Conservation (phyloP, 2,113 vertebrate genomes). For the Isurus oxyrinchus region DNA sequence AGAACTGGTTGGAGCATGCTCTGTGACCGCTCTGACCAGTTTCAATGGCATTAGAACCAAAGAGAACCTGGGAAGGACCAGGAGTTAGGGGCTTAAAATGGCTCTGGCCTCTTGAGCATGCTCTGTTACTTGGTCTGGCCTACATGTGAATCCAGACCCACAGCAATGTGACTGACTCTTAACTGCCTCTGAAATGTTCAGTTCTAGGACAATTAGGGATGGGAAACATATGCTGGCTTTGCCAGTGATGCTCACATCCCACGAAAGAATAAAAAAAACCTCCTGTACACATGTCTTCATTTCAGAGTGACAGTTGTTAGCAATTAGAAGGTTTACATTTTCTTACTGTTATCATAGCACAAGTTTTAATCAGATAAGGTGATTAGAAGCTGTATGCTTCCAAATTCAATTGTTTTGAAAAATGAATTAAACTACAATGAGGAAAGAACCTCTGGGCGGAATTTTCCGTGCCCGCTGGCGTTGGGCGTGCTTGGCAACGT, state of each 20-base stretch:
- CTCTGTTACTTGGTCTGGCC: background rate
- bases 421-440: background rate
- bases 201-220: too few species aligned
- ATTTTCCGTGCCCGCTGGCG: too few species aligned
- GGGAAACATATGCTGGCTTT: too few species aligned
- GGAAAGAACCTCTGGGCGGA: background rate
- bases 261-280: background rate
- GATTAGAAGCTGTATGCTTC: background rate
- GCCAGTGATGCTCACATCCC: too few species aligned
- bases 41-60: background rate
- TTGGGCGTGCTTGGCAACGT: too few species aligned
- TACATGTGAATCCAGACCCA: too few species aligned
- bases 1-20: background rate
- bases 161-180: too few species aligned
- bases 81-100: background rate
- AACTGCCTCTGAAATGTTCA: too few species aligned
- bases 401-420: background rate
- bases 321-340: background rate
- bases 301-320: background rate
- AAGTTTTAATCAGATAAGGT: too few species aligned
- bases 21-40: background rate
- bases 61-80: background rate
- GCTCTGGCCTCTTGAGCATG: background rate
- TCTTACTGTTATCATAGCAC: background rate
- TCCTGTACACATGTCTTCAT: background rate